Conservation (phyloP, 2,888 invertebrate species). For the Drosophila anomelani region DNA sequence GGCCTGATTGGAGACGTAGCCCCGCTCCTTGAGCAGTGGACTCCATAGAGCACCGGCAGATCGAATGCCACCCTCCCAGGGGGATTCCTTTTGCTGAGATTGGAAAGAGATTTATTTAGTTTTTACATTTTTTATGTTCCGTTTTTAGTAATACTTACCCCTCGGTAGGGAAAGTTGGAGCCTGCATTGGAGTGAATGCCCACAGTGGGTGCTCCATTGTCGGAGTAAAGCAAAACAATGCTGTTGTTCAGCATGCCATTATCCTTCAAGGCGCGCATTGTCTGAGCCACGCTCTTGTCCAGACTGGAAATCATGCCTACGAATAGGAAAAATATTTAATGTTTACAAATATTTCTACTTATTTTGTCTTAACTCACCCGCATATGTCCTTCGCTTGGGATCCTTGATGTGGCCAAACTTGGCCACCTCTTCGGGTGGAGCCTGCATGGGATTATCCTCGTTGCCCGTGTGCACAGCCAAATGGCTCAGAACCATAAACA, state of each 20-base stretch:
- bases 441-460: constrained; percentile 89
- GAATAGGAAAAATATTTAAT: constrained; percentile 18
- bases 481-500: constrained; percentile 93
- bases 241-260: constrained; percentile 92
- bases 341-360: not conserved
- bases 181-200: constrained; percentile 90
- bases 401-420: constrained; percentile 89
- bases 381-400: constrained; percentile 88
- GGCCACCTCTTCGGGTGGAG: constrained; percentile 89
- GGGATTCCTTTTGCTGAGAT: constrained; percentile 89
- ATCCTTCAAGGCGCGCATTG: constrained; percentile 89
- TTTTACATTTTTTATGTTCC: too few species aligned
- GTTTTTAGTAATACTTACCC: constrained; percentile 85
- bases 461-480: constrained; percentile 93
- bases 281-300: constrained; percentile 92
- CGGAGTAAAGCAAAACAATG: constrained; percentile 93
- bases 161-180: constrained; percentile 92
- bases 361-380: constrained; percentile 85
- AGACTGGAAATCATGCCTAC: constrained; percentile 93
- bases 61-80: constrained; percentile 94
- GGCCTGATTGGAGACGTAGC: constrained; percentile 88
- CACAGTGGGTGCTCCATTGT: constrained; percentile 93
- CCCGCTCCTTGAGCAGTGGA: constrained; percentile 85
- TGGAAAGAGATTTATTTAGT: fast-evolving
- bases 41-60: constrained; percentile 92